Conservation (phyloP, 2,113 vertebrate species). For the Asarcornis scutulata region DNA sequence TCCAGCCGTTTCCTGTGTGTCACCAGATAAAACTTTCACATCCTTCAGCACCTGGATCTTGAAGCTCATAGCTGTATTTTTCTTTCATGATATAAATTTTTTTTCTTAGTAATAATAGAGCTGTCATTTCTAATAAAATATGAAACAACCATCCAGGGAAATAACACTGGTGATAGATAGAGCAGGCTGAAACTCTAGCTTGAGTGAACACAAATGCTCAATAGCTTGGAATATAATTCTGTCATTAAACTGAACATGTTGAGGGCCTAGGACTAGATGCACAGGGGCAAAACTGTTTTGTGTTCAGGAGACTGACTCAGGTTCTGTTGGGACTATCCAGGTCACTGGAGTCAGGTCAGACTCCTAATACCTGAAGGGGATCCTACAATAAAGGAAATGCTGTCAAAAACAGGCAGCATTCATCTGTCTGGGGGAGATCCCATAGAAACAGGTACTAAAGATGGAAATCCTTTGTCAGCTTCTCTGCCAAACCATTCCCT, state of each 20-base stretch:
- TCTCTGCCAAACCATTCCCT: not conserved
- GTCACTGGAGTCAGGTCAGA: not conserved
- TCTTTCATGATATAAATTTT: constrained; percentile 50
- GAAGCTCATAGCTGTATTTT: constrained; percentile 55
- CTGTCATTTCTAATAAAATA: constrained; percentile 81
- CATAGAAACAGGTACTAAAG: not conserved
- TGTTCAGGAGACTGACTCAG: not conserved
- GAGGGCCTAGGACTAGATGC: not conserved
- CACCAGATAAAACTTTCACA: constrained; percentile 53
- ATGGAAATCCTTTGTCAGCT: not conserved
- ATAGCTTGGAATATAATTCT: constrained; percentile 57
- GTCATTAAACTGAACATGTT: constrained; percentile 2
- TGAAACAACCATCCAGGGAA: constrained; percentile 72
- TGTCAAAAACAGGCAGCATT: not conserved
- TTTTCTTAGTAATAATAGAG: constrained; percentile 79
- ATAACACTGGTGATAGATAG: constrained; percentile 68
- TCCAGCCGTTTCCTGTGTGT: constrained; percentile 40
- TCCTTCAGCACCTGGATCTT: constrained; percentile 60
- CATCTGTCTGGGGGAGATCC: not conserved
- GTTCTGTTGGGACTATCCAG: not conserved
- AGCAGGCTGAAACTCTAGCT: constrained; percentile 44
- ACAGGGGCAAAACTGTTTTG: not conserved
- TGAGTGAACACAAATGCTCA: constrained; percentile 49
- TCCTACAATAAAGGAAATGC: not conserved
- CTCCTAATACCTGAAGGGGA: not conserved